phyloP scores from a whole-genome alignment of 2,888 invertebrate genomes.

The Conomelus anceps region DNA sequence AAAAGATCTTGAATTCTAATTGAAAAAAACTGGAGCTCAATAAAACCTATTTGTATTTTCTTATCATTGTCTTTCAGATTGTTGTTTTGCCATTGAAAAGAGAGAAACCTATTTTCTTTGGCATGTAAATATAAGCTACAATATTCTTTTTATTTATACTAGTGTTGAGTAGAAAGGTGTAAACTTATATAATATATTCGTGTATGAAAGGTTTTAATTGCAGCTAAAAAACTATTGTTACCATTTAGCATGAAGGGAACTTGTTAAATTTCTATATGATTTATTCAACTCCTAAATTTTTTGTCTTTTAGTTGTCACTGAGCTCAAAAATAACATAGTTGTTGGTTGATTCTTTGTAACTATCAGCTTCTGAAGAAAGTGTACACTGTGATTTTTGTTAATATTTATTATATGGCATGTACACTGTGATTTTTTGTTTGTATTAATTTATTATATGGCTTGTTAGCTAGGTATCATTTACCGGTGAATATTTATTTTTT shows the following conservation, averaged over 20 bases:
- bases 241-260: background rate
- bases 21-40: background rate
- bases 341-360: background rate
- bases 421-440: too few relatives aligned
- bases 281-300: background rate
- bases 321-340: background rate
- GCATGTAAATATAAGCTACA: background rate
- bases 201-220: background rate
- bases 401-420: too few relatives aligned
- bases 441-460: too few relatives aligned
- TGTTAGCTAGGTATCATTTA: too few relatives aligned
- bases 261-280: background rate
- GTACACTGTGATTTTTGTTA: too few relatives aligned
- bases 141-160: background rate
- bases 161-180: background rate
- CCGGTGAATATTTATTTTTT: too few relatives aligned
- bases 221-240: background rate
- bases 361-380: too few relatives aligned
- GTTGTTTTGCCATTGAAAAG: background rate
- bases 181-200: background rate
- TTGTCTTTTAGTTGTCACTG: background rate
- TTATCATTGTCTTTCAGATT: background rate
- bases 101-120: background rate
- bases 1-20: too few relatives aligned
- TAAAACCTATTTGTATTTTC: background rate